These are phyloP conservation scores for Harpalus rufipes DNA, from an alignment of 2,888 invertebrate genomes.

Conservation along the genomic window DNA sequence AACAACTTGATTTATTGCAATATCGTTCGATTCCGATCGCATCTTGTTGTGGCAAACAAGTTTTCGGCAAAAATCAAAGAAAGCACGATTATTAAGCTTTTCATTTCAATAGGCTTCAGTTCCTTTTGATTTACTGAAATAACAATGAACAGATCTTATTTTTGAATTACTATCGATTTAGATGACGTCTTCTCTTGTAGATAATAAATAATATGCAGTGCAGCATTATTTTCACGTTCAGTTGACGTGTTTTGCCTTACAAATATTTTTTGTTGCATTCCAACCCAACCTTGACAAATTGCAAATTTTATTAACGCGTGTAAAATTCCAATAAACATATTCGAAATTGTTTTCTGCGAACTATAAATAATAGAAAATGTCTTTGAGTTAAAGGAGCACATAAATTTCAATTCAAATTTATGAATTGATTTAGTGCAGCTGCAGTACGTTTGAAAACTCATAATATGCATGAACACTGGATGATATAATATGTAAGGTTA, in stretches of 20 bases:
- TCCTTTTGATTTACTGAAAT: no score
- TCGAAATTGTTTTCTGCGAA: constrained; percentile 12
- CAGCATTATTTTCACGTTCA: not conserved
- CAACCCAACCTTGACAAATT: constrained; percentile 18
- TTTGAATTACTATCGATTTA: no score
- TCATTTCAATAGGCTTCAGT: no score
- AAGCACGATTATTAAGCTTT: no score
- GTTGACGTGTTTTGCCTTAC: not conserved
- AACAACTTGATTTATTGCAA: no score
- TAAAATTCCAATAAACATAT: constrained; percentile 23
- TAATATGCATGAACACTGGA: not conserved
- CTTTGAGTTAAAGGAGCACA: constrained; percentile 12
- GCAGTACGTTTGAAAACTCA: constrained; percentile 1
- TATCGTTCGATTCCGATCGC: no score
- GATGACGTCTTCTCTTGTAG: no score
- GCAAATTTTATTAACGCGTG: constrained; percentile 15
- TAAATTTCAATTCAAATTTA: constrained; percentile 40
- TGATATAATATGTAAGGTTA: not conserved
- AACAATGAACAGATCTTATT: no score
- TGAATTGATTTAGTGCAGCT: constrained; percentile 30
- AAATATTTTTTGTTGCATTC: not conserved
- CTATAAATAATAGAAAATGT: constrained; percentile 25
- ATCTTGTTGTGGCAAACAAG: no score
- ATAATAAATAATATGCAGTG: not conserved
- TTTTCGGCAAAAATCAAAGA: no score